These are phyloP conservation scores for Leptothorax acervorum DNA, from an alignment of 2,888 invertebrate species.

Conservation along the genomic window DNA sequence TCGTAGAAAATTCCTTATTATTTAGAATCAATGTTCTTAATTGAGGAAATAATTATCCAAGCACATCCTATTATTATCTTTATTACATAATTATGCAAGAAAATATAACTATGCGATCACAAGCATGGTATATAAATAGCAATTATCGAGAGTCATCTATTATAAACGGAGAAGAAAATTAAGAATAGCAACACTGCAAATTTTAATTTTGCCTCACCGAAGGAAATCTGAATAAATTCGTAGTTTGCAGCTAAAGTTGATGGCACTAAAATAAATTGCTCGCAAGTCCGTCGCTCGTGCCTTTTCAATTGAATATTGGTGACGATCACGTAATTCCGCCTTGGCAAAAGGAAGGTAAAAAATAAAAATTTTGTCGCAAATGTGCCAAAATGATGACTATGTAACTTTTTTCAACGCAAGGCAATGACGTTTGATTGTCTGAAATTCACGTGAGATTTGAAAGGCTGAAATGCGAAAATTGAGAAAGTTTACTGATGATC, in stretches of 20 bases:
- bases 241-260: slow-evolving; percentile 21
- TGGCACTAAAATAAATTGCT: slow-evolving; percentile 9
- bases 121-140: slow-evolving; percentile 10
- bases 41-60: background rate
- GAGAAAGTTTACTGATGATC: slow-evolving; percentile 35
- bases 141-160: slow-evolving; percentile 7
- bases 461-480: slow-evolving; percentile 31
- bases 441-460: slow-evolving; percentile 25
- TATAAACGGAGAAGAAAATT: background rate
- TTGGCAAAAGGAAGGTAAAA: background rate
- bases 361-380: slow-evolving; percentile 24
- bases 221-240: slow-evolving; percentile 10
- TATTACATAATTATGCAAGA: slow-evolving; percentile 6
- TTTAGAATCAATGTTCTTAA: slow-evolving; percentile 9
- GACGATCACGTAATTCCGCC: slow-evolving; percentile 12
- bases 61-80: slow-evolving; percentile 7
- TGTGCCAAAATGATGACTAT: slow-evolving; percentile 14
- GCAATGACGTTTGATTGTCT: slow-evolving; percentile 23
- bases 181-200: background rate
- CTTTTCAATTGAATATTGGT: slow-evolving; percentile 4
- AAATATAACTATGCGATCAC: background rate
- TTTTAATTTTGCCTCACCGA: slow-evolving; percentile 5
- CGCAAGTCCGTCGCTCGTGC: background rate
- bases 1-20: background rate
- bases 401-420: background rate